These are phyloP conservation scores for Callopanchax toddi DNA, from an alignment of 2,113 vertebrate genomes.

Conservation along the genomic window DNA sequence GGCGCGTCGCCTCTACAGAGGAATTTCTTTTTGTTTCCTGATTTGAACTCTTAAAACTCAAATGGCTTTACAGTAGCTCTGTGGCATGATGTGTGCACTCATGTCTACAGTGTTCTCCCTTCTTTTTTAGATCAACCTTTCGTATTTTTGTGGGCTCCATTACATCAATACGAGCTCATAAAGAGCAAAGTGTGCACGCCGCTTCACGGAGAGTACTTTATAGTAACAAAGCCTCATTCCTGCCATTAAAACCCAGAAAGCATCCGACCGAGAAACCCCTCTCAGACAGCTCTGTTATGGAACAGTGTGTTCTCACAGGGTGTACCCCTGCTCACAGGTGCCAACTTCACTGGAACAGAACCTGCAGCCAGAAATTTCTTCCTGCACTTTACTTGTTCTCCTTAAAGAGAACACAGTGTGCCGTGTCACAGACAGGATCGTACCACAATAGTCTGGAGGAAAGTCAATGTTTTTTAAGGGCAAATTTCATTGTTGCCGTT, in stretches of 20 bases:
- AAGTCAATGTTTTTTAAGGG: slow-evolving; percentile 12
- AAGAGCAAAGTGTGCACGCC: slow-evolving; percentile 24
- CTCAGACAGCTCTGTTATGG: slow-evolving; percentile 48
- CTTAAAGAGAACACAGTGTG: slow-evolving; percentile 59
- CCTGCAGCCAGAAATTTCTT: slow-evolving; percentile 51
- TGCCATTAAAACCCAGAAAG: slow-evolving; percentile 61
- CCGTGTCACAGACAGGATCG: slow-evolving; percentile 31
- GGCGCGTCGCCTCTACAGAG: too few species aligned
- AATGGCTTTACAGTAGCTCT: slow-evolving; percentile 12
- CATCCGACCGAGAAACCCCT: slow-evolving; percentile 50
- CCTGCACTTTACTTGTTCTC: slow-evolving; percentile 20
- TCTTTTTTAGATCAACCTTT: slow-evolving; percentile 14
- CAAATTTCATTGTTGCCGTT: slow-evolving; percentile 26
- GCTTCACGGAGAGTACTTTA: slow-evolving; percentile 52
- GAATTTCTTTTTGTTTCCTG: slow-evolving; percentile 21
- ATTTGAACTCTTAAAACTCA: slow-evolving; percentile 27
- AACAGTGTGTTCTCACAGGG: slow-evolving; percentile 70
- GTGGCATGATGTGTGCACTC: slow-evolving; percentile 13
- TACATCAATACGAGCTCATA: slow-evolving; percentile 21
- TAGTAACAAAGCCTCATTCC: slow-evolving; percentile 57
- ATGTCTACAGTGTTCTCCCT: slow-evolving; percentile 3
- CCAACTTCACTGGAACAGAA: slow-evolving; percentile 57
- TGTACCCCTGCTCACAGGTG: slow-evolving; percentile 52
- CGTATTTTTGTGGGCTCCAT: slow-evolving; percentile 15
- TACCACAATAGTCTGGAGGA: background rate